Evolutionary conservation across 2,888 invertebrate genomes (phyloP).

Genomic region (Salpingus planirostris): DNA sequence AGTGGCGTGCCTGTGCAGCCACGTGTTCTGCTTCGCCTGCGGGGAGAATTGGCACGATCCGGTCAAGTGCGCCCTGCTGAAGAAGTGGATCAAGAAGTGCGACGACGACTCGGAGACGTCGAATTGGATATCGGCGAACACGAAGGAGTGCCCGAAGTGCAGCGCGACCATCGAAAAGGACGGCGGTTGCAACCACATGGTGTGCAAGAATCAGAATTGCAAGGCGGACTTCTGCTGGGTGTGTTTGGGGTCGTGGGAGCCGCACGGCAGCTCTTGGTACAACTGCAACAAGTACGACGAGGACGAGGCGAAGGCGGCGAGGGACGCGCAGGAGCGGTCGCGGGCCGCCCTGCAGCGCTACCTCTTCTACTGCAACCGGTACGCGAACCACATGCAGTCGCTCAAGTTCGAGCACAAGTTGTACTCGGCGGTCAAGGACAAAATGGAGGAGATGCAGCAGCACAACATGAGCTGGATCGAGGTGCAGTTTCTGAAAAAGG

Average conservation of each 20-base stretch:
- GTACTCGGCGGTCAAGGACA: conserved; percentile 90
- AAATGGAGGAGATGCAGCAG: conserved; percentile 99
- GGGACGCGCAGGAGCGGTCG: conserved; percentile 95
- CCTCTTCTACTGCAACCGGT: conserved; percentile 89
- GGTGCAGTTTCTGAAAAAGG: conserved; percentile 97
- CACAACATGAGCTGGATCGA: conserved; percentile 99
- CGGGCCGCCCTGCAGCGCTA: conserved; percentile 93
- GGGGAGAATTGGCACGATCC: conserved; percentile 99
- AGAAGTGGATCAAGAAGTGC: conserved; percentile 98
- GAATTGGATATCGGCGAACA: conserved; percentile 99
- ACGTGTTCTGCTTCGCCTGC: conserved; percentile 93
- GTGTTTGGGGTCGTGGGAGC: conserved; percentile 97
- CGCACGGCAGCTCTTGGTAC: conserved; percentile 91
- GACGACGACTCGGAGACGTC: conserved; percentile 99
- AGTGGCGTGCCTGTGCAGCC: conserved; percentile 89
- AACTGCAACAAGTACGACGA: conserved; percentile 61
- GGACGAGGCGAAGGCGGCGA: conserved; percentile 91
- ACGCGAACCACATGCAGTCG: conserved; percentile 99
- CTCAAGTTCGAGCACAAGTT: conserved; percentile 96
- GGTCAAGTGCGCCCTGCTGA: conserved; percentile 85
- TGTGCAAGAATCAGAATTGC: conserved; percentile 96
- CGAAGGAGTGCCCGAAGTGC: conserved; percentile 98
- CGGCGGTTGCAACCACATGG: conserved; percentile 99
- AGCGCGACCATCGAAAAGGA: conserved; percentile 94
- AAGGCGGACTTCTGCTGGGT: conserved; percentile 99